Conservation (phyloP, 1,140 invertebrate genomes). For the Pachypsylla venusta region DNA sequence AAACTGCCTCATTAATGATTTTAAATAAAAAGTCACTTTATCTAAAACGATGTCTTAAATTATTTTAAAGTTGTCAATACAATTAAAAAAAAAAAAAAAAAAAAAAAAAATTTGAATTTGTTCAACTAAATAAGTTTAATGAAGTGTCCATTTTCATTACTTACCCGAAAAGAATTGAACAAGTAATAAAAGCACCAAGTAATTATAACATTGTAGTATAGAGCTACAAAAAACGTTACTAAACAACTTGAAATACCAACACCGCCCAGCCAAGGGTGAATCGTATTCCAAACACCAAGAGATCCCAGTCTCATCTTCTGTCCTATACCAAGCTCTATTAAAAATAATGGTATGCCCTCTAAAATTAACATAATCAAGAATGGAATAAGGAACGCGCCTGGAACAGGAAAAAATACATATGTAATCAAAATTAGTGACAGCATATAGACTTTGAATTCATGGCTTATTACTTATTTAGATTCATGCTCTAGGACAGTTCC, state of each 20-base stretch:
- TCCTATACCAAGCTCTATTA: slow-evolving; percentile 86
- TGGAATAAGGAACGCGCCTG: slow-evolving; percentile 94
- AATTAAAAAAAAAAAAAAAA: too few relatives aligned
- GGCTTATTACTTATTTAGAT: not conserved
- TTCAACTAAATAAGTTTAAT: too few relatives aligned
- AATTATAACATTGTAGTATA: slow-evolving; percentile 98
- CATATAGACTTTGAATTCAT: not conserved
- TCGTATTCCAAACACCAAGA: slow-evolving; percentile 84
- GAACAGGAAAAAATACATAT: slow-evolving; percentile 24
- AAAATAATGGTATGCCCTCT: slow-evolving; percentile 83
- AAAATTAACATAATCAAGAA: slow-evolving; percentile 86
- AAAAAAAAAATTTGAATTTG: too few relatives aligned
- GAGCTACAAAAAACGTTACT: slow-evolving; percentile 77
- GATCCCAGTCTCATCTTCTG: slow-evolving; percentile 77
- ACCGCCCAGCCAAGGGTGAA: slow-evolving; percentile 80
- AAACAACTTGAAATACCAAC: slow-evolving; percentile 80
- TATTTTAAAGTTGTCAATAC: too few relatives aligned
- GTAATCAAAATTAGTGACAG: not conserved
- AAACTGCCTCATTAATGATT: too few relatives aligned
- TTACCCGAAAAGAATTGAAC: slow-evolving; percentile 73
- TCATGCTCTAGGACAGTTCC: not conserved
- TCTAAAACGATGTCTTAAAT: too few relatives aligned
- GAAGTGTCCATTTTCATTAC: slow-evolving; percentile 22
- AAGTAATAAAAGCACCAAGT: slow-evolving; percentile 96
- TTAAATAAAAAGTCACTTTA: too few relatives aligned